Conservation (phyloP, 2,888 invertebrate species). For the Axea sp. region DNA sequence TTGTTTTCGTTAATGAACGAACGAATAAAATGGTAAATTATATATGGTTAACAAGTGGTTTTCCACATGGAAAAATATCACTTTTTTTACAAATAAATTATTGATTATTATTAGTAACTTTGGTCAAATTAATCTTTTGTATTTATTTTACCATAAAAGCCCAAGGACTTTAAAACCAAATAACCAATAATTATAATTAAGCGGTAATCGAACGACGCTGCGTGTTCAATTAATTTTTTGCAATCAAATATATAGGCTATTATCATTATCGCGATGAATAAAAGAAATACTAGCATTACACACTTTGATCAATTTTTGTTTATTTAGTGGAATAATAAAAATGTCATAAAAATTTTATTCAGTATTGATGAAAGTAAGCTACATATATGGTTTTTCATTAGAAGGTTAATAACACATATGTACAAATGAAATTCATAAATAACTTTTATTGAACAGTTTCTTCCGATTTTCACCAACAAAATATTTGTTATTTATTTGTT, state of each 20-base stretch:
- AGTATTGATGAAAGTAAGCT: background rate
- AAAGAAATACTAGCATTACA: background rate
- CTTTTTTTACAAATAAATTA: background rate
- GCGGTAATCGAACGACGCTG: background rate
- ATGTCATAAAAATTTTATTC: slow-evolving; percentile 7
- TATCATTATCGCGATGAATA: background rate
- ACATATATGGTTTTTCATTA: slow-evolving; percentile 3
- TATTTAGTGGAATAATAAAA: slow-evolving; percentile 9
- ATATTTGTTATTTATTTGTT: background rate
- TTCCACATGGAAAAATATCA: background rate
- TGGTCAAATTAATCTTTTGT: background rate
- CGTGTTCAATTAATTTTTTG: slow-evolving; percentile 8
- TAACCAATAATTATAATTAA: slow-evolving; percentile 8
- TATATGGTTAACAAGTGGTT: slow-evolving; percentile 10
- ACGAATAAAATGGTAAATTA: slow-evolving; percentile 12
- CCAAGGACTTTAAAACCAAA: background rate
- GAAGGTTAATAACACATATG: background rate
- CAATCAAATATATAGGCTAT: background rate
- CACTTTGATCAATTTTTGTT: background rate
- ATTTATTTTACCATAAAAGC: background rate
- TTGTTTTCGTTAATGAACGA: slow-evolving; percentile 9
- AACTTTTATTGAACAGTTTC: slow-evolving; percentile 5
- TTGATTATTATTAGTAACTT: background rate
- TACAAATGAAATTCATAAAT: slow-evolving; percentile 2
- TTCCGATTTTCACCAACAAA: background rate